Evolutionary conservation across 1,140 invertebrate species (phyloP).

Genomic region (Lepidostoma basale): DNA sequence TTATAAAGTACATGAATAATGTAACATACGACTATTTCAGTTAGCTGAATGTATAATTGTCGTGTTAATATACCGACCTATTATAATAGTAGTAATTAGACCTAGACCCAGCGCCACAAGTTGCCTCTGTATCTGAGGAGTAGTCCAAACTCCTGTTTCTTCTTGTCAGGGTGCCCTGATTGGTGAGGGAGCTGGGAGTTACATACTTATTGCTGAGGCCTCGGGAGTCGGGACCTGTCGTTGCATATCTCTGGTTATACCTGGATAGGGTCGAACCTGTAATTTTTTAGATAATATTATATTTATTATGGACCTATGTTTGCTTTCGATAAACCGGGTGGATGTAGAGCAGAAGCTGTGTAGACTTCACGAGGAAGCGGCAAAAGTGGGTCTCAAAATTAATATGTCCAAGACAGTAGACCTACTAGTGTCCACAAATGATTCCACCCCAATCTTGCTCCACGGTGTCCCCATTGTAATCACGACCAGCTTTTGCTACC

Average conservation of each 20-base stretch:
- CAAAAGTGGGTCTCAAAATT: no score
- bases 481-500: no score
- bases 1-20: conserved; percentile 5
- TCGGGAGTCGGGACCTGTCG: conserved; percentile 55
- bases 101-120: conserved; percentile 75
- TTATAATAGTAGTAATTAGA: conserved; percentile 74
- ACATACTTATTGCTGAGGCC: conserved; percentile 49
- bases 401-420: no score
- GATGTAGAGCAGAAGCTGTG: no score
- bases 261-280: conserved; percentile 57
- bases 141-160: conserved; percentile 83
- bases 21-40: no score
- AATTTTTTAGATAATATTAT: conserved; percentile 27
- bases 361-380: no score
- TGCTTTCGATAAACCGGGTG: no score
- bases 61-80: neutral
- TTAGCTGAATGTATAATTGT: no score
- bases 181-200: conserved; percentile 44
- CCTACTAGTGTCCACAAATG: no score
- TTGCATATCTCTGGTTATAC: conserved; percentile 66
- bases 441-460: no score
- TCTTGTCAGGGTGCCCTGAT: conserved; percentile 56
- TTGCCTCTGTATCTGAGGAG: conserved; percentile 93
- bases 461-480: no score
- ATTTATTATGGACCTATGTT: neutral